Evolutionary conservation across 1,140 invertebrate genomes (phyloP), one percentile per base, ranked within the genome.

Genomic region (Drosophila elegans): DNA sequence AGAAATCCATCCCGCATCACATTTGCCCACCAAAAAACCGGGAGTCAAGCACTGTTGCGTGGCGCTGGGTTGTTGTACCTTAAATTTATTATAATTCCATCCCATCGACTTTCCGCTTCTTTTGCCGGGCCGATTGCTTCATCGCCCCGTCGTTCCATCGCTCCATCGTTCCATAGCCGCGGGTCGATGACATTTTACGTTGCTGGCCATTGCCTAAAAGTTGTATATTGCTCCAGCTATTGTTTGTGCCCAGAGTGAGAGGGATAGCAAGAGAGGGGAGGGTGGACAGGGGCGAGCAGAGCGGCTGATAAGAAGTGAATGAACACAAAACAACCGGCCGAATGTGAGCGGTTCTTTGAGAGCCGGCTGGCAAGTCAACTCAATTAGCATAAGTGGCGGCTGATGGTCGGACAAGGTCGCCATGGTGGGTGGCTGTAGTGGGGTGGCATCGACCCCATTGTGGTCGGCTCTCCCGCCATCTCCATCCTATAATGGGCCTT

Each of bases 121-220:
- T 34, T 34, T 29, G 48, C 27, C 34, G 9, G 48, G 27, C 48
- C 27, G 48, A 10, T 49, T 34, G 48, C 48, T 68, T 45, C 41
- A 29, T 32, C 32, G 38, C 48, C 32, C 38, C 38, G 38, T 64
- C n/a, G n/a, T n/a, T n/a, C n/a, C n/a, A n/a, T n/a, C n/a, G n/a
- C n/a, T n/a, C n/a, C n/a, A n/a, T n/a, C 57, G 64, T 29, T 60
- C 54, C 49, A 46, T 64, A 55, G 29, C 9, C 12, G 60, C 56
- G 57, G 89, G 89, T 91, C 89, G 78, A 82, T 91, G 89, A 91
- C 89, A 88, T 76, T 79, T 91, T 91, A 78, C 57, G 76, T 76
- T 46, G 69, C 49, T 60, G 63, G 56, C 49, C 73, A 71, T 74
- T 80, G 62, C 60, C 62, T 78, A 69, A 67, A 80, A 51, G 60